Percentiles rank a stretch among this genome's conserved stretches.
These are phyloP conservation scores for Cinclus mexicanus DNA, from an alignment of 2,113 vertebrate species.

Conservation along the genomic window DNA sequence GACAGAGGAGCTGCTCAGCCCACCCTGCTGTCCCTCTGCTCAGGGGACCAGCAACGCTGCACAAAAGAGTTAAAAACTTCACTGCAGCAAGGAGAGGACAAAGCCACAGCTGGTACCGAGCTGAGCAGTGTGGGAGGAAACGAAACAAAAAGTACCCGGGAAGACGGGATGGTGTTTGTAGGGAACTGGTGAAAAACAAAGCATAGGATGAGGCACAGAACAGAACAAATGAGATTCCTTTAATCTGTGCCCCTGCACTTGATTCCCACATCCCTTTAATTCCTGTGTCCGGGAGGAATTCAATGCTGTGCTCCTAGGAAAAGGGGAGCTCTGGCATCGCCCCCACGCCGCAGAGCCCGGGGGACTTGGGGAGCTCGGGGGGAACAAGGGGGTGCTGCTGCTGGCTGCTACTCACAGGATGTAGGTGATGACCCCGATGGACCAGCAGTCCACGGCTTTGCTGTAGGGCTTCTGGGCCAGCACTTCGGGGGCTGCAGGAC, in stretches of 20 bases:
- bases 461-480: slow-evolving; percentile 92
- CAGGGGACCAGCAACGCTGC: neutral
- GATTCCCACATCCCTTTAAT: neutral
- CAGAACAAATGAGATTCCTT: neutral
- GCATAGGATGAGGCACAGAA: neutral
- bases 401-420: slow-evolving; percentile 84
- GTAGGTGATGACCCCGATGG: slow-evolving; percentile 94
- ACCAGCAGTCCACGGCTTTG: slow-evolving; percentile 97
- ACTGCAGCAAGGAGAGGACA: neutral
- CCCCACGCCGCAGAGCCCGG: neutral
- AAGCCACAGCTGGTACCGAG: slow-evolving; percentile 30
- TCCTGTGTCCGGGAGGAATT: neutral
- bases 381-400: neutral
- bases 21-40: neutral
- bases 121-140: slow-evolving; percentile 27
- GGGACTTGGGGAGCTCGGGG: no score
- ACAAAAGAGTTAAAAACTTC: neutral
- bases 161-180: neutral
- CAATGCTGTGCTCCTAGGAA: fast-evolving
- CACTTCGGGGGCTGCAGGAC: slow-evolving; percentile 87
- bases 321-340: neutral
- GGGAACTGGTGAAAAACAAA: neutral
- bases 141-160: neutral
- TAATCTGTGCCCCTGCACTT: neutral
- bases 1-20: neutral